These are phyloP conservation scores for Diplazon laetatorius DNA, from an alignment of 2,888 invertebrate genomes.

Conservation along the genomic window DNA sequence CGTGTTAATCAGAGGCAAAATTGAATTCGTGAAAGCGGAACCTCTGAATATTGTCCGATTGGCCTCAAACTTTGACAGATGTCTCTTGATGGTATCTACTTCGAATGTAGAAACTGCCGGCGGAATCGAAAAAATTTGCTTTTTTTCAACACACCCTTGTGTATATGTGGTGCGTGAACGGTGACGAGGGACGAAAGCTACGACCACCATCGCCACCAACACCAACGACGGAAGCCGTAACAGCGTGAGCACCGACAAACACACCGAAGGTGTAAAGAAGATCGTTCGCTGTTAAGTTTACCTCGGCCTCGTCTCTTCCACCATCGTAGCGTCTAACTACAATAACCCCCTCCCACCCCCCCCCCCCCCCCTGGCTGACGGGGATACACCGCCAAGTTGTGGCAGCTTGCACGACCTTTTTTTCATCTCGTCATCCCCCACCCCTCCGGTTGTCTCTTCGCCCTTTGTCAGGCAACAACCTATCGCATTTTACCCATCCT, in stretches of 20 bases:
- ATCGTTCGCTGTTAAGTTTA: conserved; percentile 58
- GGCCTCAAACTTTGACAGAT: too few species aligned
- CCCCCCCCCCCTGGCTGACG: conserved; percentile 40
- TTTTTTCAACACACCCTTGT: too few species aligned
- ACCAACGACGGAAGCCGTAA: not conserved
- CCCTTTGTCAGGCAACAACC: not conserved
- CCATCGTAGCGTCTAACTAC: conserved; percentile 36
- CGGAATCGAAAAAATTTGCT: too few species aligned
- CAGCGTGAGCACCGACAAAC: conserved; percentile 25
- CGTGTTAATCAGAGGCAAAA: too few species aligned
- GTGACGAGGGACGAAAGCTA: conserved; percentile 36
- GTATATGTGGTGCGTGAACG: too few species aligned
- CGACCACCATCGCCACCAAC: not conserved
- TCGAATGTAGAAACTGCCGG: too few species aligned
- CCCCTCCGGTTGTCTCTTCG: not conserved
- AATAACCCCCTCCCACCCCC: conserved; percentile 44
- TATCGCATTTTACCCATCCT: conserved; percentile 20
- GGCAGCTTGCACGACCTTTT: conserved; percentile 20
- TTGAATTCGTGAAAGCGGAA: too few species aligned
- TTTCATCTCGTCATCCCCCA: conserved; percentile 2
- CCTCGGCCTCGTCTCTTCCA: conserved; percentile 56
- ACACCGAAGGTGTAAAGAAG: conserved; percentile 59
- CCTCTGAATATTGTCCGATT: too few species aligned
- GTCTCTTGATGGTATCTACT: too few species aligned
- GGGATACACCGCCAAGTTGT: conserved; percentile 43